Evolutionary conservation across 2,113 vertebrate species (phyloP).

Genomic region (Sciurus niger): DNA sequence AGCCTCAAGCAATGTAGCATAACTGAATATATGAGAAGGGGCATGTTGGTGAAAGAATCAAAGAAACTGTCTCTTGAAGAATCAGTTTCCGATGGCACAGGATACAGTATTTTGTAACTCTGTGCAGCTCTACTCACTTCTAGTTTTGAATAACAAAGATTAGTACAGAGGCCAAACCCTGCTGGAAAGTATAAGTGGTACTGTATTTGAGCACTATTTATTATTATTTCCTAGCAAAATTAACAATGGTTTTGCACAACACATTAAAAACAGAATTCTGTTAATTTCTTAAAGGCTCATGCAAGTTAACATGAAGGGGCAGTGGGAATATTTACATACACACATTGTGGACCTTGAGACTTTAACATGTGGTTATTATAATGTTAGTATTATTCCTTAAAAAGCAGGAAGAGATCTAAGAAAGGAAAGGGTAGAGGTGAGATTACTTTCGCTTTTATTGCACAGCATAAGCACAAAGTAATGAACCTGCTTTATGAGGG

Average conservation of each 20-base stretch:
- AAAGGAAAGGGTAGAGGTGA: neutral
- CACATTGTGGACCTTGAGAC: neutral
- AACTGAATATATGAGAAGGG: conserved; percentile 38
- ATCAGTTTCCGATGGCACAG: neutral
- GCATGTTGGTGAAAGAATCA: conserved; percentile 32
- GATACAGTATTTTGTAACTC: neutral
- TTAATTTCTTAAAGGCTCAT: neutral
- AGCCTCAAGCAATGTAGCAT: conserved; percentile 48
- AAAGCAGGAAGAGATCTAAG: neutral
- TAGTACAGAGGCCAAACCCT: neutral
- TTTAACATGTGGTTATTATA: neutral
- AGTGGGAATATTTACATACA: neutral
- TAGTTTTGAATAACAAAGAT: conserved; percentile 9
- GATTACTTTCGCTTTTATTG: neutral
- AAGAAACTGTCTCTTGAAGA: conserved; percentile 12
- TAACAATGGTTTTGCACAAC: neutral
- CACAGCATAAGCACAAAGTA: neutral
- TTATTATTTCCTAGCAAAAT: neutral
- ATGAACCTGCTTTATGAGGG: neutral
- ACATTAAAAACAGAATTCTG: neutral
- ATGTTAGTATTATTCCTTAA: neutral
- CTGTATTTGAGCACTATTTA: neutral
- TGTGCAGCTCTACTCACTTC: neutral
- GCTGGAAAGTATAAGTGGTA: neutral
- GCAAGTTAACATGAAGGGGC: neutral